phyloP scores from a whole-genome alignment of 2,888 invertebrate species.

The Eilema sororculum region DNA sequence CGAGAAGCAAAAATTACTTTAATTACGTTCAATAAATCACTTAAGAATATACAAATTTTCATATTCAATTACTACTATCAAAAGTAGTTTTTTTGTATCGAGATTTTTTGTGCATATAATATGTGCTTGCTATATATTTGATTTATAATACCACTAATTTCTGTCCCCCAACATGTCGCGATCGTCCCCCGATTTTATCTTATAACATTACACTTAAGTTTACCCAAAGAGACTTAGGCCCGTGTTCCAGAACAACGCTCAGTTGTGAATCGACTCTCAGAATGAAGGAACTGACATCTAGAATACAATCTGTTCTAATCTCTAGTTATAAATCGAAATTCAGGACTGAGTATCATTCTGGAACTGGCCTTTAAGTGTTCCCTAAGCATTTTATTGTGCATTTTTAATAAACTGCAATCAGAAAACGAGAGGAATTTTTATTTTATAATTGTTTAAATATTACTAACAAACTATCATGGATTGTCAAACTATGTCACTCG shows the following conservation, averaged over 20 bases:
- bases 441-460: constrained; percentile 26
- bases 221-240: constrained; percentile 44
- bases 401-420: constrained; percentile 53
- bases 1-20: neutral
- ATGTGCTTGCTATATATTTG: neutral
- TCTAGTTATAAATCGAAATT: too few relatives aligned
- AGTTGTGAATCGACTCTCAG: too few relatives aligned
- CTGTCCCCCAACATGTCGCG: constrained; percentile 30
- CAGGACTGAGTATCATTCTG: too few relatives aligned
- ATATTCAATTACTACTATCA: neutral
- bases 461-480: constrained; percentile 15
- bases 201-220: constrained; percentile 43
- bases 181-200: constrained; percentile 40
- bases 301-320: too few relatives aligned
- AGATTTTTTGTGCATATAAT: neutral
- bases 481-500: neutral
- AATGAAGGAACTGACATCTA: too few relatives aligned
- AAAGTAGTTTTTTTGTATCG: neutral
- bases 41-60: neutral
- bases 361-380: constrained; percentile 37
- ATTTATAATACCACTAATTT: constrained; percentile 8
- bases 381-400: constrained; percentile 59
- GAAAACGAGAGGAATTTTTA: constrained; percentile 34
- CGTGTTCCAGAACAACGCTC: too few relatives aligned
- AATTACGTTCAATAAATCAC: neutral